phyloP scores from a whole-genome alignment of 2,113 vertebrate genomes.

The Emydura subglobosa region DNA sequence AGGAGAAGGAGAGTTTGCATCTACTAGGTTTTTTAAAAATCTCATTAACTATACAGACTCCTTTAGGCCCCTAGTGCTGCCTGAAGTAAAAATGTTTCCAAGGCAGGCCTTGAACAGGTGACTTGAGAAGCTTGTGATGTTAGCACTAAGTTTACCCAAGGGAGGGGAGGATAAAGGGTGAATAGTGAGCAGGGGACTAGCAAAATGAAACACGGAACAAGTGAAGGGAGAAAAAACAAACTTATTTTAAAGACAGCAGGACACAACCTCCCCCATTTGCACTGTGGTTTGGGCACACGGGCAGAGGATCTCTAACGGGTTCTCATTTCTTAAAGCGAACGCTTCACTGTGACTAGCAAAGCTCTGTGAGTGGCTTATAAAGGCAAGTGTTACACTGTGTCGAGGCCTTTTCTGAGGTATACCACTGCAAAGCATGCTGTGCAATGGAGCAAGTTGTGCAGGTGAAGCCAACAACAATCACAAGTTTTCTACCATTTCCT shows the following conservation, averaged over 20 bases:
- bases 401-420: neutral
- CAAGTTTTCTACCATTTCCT: conserved; percentile 29
- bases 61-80: neutral
- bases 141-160: neutral
- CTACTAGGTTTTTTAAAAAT: neutral
- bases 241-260: neutral
- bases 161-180: neutral
- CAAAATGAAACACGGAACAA: neutral
- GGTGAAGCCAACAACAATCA: conserved; percentile 51
- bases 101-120: neutral
- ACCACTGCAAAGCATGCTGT: neutral
- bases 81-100: conserved; percentile 11
- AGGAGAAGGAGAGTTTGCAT: neutral
- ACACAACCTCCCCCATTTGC: neutral
- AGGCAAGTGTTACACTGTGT: neutral
- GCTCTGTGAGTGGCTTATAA: neutral
- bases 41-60: neutral
- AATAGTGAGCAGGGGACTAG: accelerated
- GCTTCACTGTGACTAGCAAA: neutral
- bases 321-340: neutral
- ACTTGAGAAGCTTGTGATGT: neutral
- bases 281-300: neutral
- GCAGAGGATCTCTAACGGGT: neutral
- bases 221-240: neutral
- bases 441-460: neutral